These are phyloP conservation scores for Drosophila melanocephala DNA, from an alignment of 2,888 invertebrate species.

Conservation along the genomic window DNA sequence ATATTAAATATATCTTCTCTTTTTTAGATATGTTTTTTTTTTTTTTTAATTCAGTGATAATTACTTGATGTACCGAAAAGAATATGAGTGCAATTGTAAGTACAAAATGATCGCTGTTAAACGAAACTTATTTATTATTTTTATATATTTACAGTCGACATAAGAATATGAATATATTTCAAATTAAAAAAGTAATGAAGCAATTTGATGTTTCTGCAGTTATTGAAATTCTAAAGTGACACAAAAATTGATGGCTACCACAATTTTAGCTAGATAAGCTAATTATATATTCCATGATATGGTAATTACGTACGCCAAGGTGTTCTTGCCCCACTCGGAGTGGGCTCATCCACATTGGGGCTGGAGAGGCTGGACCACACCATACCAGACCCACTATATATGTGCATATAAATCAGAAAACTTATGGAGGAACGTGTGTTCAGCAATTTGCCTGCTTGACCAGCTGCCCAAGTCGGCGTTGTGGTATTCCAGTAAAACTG, in stretches of 20 bases:
- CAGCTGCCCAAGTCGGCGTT: slow-evolving; percentile 59
- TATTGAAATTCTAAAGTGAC: not conserved
- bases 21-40: not conserved
- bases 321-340: not conserved
- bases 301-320: not conserved
- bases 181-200: not conserved
- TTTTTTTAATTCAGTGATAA: not conserved
- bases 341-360: slow-evolving; percentile 8
- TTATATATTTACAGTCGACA: not conserved
- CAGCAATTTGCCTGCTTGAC: slow-evolving; percentile 58
- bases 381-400: slow-evolving; percentile 2
- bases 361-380: slow-evolving; percentile 5
- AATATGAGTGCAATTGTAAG: not conserved
- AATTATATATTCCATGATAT: not conserved
- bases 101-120: not conserved
- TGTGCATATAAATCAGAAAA: slow-evolving; percentile 6
- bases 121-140: not conserved
- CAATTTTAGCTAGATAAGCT: not conserved
- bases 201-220: not conserved
- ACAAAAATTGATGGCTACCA: not conserved
- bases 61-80: not conserved
- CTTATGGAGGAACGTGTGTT: slow-evolving; percentile 34
- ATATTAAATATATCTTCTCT: not conserved
- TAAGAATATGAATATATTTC: not conserved
- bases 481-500: slow-evolving; percentile 72